Percentiles rank a stretch among this genome's conserved stretches.
These are phyloP conservation scores for Clunio marinus DNA, from an alignment of 2,888 invertebrate genomes.

Conservation along the genomic window DNA sequence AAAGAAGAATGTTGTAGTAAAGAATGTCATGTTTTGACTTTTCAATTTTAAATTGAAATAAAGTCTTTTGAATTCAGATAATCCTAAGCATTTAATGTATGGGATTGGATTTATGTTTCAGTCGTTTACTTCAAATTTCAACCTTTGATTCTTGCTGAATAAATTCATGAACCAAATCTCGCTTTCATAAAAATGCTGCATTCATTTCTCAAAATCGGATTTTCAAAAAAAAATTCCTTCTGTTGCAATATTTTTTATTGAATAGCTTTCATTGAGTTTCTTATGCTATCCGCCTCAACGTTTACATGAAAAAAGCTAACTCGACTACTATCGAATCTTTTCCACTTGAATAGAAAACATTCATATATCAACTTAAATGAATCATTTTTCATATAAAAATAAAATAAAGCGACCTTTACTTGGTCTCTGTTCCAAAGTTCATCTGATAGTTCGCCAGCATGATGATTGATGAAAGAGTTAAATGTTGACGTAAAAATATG, in stretches of 20 bases:
- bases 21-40: no score
- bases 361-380: constrained; percentile 36
- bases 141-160: no score
- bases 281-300: not conserved
- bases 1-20: no score
- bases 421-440: not conserved
- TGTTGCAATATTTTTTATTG: not conserved
- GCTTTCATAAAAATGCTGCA: no score
- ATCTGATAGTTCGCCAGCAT: constrained; percentile 5
- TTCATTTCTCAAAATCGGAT: not conserved
- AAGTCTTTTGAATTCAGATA: no score
- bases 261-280: not conserved
- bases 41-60: no score
- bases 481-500: constrained; percentile 3
- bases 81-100: no score
- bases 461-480: constrained; percentile 26
- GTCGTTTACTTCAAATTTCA: no score
- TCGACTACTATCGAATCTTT: constrained; percentile 25
- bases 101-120: no score
- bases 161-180: no score
- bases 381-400: constrained; percentile 20
- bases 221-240: no score
- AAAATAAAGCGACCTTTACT: not conserved
- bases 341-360: constrained; percentile 28
- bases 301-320: not conserved